Base-by-base conservation (phyloP, 2,888 invertebrate genomes). In the Uropetala carovei region DNA sequence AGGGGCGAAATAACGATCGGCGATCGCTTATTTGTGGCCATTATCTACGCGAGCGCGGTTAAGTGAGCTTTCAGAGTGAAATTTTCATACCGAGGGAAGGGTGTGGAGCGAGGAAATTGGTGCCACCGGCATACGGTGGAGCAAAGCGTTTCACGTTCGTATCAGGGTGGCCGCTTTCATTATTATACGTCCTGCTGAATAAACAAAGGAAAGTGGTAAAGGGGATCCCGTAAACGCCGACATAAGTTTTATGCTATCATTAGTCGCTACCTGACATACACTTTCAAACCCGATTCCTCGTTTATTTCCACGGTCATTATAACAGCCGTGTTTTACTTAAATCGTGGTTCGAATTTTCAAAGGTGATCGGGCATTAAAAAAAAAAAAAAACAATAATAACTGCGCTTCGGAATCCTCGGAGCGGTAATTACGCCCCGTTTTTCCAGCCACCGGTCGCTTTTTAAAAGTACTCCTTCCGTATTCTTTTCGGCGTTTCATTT, bases 181-280 rank as follows among this genome's bases (percentile, higher is more conserved):
- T 75, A 75, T 75, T 22, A 75, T 75, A 75, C 3, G 22, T 27
- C 22, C 56, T 18, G 64, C 64, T 89, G 89, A 89, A 89, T 89
- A 89, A 89, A 89, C 89, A 89, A 64, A 89, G 89, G 30, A 68
- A 64, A 89, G 89, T 89, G 64, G 64, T 89, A 89, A 89, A 60
- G 43, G 89, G 89, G 64, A 64, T n/a, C 56, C 57, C 83, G 56
- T 64, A 89, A 89, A 60, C 89, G 64, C 64, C 89, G 58, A 89
- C 89, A 89, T 68, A 64, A 43, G 89, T 89, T 89, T 89, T 89
- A 89, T 89, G 30, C 89, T 68, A 89, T 89, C 89, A 89, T 89
- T 89, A 89, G 89, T 89, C 89, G 89, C 89, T 89, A 89, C 89
- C 64, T 60, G 89, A 89, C 64, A 89, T 89, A 89, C 89, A 89